Conservation (phyloP, 1,140 invertebrate genomes). For the Drosophila tsacasi region DNA sequence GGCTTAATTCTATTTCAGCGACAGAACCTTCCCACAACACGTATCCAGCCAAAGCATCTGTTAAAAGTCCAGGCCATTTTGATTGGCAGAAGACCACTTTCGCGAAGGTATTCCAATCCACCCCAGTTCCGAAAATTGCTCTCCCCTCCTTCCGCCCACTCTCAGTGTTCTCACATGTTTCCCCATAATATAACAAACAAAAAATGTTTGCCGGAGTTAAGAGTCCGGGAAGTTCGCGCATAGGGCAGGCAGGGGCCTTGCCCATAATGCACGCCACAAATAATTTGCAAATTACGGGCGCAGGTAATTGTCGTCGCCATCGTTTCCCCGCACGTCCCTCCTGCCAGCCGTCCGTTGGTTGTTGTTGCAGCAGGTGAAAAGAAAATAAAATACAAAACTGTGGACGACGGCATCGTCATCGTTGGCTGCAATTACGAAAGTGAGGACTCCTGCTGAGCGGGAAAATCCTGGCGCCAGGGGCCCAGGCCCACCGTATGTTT, state of each 20-base stretch:
- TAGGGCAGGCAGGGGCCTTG: conserved; percentile 9
- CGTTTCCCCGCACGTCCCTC: background rate
- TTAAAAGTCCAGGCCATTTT: conserved; percentile 25
- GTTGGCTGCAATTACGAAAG: conserved; percentile 42
- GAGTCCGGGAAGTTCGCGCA: conserved; percentile 7
- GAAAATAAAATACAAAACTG: conserved; percentile 50
- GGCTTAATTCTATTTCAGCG: background rate
- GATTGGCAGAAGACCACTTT: conserved; percentile 29
- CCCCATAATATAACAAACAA: conserved; percentile 61
- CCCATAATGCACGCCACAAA: conserved; percentile 58
- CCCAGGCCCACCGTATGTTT: conserved; percentile 15
- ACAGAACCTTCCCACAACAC: background rate
- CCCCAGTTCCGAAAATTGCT: background rate
- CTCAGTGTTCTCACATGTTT: conserved; percentile 52
- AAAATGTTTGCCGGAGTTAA: conserved; percentile 25
- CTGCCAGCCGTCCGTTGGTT: conserved; percentile 1
- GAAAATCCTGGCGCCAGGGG: conserved; percentile 24
- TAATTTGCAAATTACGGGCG: conserved; percentile 69
- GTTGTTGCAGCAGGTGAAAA: conserved; percentile 47
- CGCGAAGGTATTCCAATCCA: conserved; percentile 22
- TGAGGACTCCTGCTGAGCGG: conserved; percentile 11
- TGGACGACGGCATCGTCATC: conserved; percentile 21
- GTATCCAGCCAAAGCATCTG: conserved; percentile 3
- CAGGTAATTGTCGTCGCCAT: conserved; percentile 65
- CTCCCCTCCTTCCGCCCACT: background rate